Evolutionary conservation across 2,113 vertebrate species (phyloP).

Genomic region (Platichthys stellatus): DNA sequence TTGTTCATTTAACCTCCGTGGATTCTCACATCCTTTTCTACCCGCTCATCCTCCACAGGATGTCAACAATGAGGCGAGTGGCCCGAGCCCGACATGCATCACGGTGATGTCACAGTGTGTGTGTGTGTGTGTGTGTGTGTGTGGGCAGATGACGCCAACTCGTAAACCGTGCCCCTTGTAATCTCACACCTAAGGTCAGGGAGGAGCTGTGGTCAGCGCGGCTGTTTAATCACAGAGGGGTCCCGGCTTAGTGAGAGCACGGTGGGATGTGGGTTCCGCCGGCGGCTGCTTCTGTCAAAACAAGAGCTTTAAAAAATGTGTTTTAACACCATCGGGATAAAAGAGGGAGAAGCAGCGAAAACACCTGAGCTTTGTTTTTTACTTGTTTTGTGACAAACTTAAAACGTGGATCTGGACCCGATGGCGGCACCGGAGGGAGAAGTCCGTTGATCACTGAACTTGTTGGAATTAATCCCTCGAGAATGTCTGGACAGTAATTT

Average conservation of each 20-base stretch:
- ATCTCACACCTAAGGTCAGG: conserved; percentile 42
- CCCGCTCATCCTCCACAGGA: conserved; percentile 42
- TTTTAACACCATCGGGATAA: conserved; percentile 6
- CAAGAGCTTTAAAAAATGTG: conserved; percentile 15
- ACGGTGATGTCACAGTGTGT: conserved; percentile 26
- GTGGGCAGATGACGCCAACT: conserved; percentile 46
- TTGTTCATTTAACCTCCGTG: conserved; percentile 43
- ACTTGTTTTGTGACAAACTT: too few species aligned
- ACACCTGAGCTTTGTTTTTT: neutral
- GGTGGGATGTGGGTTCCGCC: conserved; percentile 61
- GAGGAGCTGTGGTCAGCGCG: conserved; percentile 41
- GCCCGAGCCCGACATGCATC: conserved; percentile 31
- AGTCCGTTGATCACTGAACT: too few species aligned
- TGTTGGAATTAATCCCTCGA: too few species aligned
- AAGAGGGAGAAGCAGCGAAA: too few species aligned
- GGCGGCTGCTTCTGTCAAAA: conserved; percentile 35
- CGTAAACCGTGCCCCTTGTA: conserved; percentile 15
- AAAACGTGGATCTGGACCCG: too few species aligned
- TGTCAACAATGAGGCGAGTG: conserved; percentile 46
- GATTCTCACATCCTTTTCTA: conserved; percentile 43
- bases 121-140: conserved; percentile 20
- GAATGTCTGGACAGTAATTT: too few species aligned
- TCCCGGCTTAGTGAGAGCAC: conserved; percentile 17
- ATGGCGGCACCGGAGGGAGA: too few species aligned
- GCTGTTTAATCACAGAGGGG: conserved; percentile 19